These are phyloP conservation scores for Macroglossus sobrinus DNA, from an alignment of 2,113 vertebrate species.

Conservation along the genomic window DNA sequence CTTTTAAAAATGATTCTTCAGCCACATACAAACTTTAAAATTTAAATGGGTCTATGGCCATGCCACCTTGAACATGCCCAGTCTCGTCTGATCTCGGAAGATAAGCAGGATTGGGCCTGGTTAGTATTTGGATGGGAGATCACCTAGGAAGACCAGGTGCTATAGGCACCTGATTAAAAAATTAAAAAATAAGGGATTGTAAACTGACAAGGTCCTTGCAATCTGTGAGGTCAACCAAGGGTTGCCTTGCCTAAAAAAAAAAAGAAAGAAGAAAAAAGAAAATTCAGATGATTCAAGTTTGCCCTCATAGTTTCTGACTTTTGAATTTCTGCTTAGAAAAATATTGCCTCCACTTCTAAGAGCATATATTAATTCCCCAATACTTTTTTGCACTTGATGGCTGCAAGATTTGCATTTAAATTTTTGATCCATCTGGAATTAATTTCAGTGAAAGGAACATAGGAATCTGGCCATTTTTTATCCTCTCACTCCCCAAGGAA, in stretches of 20 bases:
- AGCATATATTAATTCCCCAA: neutral
- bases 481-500: neutral
- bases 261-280: no score
- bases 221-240: no score
- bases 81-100: no score
- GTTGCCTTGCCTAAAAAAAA: no score
- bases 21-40: neutral
- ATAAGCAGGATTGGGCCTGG: no score
- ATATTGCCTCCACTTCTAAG: neutral
- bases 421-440: neutral
- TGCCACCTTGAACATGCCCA: no score
- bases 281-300: neutral
- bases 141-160: no score
- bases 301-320: neutral
- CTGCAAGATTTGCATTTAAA: neutral
- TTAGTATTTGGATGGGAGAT: no score
- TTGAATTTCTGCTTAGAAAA: neutral
- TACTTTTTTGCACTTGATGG: neutral
- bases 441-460: neutral
- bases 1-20: neutral
- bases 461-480: neutral
- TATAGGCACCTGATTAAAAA: no score
- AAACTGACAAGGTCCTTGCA: no score
- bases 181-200: no score
- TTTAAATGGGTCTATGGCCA: neutral